phyloP scores from a whole-genome alignment of 1,140 invertebrate genomes.

The Pectinophora gossypiella region DNA sequence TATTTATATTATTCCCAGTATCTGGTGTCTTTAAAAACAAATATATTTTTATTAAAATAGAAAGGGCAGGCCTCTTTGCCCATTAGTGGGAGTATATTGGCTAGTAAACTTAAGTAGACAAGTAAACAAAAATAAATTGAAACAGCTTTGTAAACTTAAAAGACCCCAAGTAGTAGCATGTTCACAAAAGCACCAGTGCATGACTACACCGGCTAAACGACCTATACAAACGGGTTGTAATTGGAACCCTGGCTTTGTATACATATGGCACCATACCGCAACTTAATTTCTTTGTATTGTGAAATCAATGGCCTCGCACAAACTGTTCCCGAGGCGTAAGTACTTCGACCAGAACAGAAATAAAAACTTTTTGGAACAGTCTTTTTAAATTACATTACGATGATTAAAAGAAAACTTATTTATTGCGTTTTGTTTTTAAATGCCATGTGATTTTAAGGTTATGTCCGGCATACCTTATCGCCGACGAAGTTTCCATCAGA shows the following conservation, averaged over 20 bases:
- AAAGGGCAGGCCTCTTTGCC: too few species aligned
- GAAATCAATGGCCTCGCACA: neutral
- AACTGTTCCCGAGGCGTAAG: too few species aligned
- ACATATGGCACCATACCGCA: neutral
- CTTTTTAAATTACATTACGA: neutral
- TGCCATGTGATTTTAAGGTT: slow-evolving; percentile 58
- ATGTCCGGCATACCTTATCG: slow-evolving; percentile 44
- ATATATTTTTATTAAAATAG: too few species aligned
- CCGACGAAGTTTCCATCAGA: slow-evolving; percentile 59
- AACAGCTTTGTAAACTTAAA: too few species aligned
- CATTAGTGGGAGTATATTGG: too few species aligned
- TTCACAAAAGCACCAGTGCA: neutral
- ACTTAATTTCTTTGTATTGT: neutral
- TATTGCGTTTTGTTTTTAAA: slow-evolving; percentile 5
- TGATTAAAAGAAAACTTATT: neutral
- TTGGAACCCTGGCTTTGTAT: neutral
- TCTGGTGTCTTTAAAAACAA: too few species aligned
- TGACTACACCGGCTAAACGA: neutral
- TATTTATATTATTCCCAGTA: too few species aligned
- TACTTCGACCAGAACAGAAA: neutral
- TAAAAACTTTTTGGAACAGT: too few species aligned
- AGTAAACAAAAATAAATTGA: too few species aligned
- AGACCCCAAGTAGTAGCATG: too few species aligned
- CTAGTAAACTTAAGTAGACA: too few species aligned
- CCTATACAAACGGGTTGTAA: neutral